Conservation (phyloP, 1,140 invertebrate genomes). For the Eueides isabella region DNA sequence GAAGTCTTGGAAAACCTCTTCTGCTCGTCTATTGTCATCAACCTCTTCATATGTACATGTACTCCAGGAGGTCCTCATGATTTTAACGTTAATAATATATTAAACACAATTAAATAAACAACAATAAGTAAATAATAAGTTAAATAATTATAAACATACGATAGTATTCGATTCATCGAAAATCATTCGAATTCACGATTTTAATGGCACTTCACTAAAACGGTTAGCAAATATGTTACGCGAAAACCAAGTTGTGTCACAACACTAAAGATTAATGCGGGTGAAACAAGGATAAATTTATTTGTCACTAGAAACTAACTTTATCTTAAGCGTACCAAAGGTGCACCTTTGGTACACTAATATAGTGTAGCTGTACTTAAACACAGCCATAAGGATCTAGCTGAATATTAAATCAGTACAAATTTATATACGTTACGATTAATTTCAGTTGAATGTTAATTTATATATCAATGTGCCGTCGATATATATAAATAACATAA, state of each 20-base stretch:
- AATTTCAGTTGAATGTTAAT: neutral
- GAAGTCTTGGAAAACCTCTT: too few relatives aligned
- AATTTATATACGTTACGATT: too few relatives aligned
- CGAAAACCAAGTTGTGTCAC: neutral
- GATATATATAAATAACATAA: too few relatives aligned
- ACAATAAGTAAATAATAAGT: too few relatives aligned
- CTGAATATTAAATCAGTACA: too few relatives aligned
- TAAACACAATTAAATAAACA: too few relatives aligned
- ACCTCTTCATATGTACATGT: too few relatives aligned
- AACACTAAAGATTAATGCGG: neutral
- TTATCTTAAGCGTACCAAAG: neutral
- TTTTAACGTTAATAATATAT: too few relatives aligned
- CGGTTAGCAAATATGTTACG: neutral
- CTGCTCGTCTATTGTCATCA: too few relatives aligned
- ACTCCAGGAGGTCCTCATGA: too few relatives aligned
- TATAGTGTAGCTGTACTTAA: neutral
- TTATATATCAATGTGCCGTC: neutral
- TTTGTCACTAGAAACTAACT: constrained; percentile 3
- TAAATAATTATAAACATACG: too few relatives aligned
- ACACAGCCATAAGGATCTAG: neutral
- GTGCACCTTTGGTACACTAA: neutral
- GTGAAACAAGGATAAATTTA: neutral
- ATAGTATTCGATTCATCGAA: neutral
- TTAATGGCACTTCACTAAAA: neutral
- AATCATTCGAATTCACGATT: neutral